phyloP scores from a whole-genome alignment of 2,888 invertebrate genomes.

The Leptothorax acervorum region DNA sequence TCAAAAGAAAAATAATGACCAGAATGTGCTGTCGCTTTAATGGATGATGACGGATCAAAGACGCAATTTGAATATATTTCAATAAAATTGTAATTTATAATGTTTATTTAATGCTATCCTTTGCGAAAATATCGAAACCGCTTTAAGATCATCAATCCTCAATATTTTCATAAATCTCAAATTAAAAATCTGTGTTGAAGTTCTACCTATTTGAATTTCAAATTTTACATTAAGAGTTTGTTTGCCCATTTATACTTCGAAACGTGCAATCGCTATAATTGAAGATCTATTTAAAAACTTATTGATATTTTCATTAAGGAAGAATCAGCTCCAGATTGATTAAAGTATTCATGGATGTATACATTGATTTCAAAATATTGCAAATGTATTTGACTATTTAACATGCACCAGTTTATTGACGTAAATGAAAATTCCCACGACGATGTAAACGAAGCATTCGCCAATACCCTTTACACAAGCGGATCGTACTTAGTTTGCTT shows the following conservation, averaged over 20 bases:
- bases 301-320: not conserved
- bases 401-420: slow-evolving; percentile 6
- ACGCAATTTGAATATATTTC: not conserved
- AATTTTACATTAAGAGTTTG: not conserved
- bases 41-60: not conserved
- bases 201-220: not conserved
- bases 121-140: not conserved
- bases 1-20: not conserved
- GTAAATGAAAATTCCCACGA: slow-evolving; percentile 9
- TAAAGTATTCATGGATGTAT: not conserved
- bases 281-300: not conserved
- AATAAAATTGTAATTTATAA: not conserved
- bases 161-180: not conserved
- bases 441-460: slow-evolving; percentile 27
- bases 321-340: not conserved
- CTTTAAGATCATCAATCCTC: not conserved
- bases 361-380: not conserved
- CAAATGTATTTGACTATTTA: slow-evolving; percentile 10
- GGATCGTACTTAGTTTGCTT: slow-evolving; percentile 30
- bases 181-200: not conserved
- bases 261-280: not conserved
- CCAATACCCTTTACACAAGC: slow-evolving; percentile 9
- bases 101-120: not conserved
- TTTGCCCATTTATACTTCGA: not conserved
- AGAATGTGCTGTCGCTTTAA: not conserved